Evolutionary conservation across 2,888 invertebrate species (phyloP), one percentile per base, ranked within the genome.

Genomic region (Punctoribates punctum): DNA sequence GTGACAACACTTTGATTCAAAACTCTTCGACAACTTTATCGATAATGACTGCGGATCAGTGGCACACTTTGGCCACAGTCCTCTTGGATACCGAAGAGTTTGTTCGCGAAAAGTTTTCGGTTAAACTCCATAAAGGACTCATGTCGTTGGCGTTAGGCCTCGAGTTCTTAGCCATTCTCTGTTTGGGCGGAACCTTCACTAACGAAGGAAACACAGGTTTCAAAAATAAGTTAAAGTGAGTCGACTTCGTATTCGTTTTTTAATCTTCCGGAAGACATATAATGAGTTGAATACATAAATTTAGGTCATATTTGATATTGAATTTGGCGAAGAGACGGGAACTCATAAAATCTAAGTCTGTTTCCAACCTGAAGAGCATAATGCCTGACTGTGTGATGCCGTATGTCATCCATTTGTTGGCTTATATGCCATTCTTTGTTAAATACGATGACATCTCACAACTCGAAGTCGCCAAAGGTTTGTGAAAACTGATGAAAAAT

Each of bases 371-470:
- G 67, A 77, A 78, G 76, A 77, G 82, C 38, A 80, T 94, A 83
- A 87, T 96, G 85, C 97, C 98, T 75, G 98, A 98, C 86, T 97
- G 96, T 84, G 95, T 96, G 90, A 86, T 98, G 82, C 94, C 96
- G 80, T 97, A 96, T 85, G 93, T 95, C n/a, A 91, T 97, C 81
- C 94, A 97, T 73, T 89, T 98, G 74, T 87, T 98, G 77, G 92
- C 96, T n/a, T 96, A 97, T 84, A 93, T 95, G 85, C 92, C 94
- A 8, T 88, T 89, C 80, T 93, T 91, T 83, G 90, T 90, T 73
- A 87, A 88, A 79, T 89, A 90, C 85, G 89, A 91, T 81, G 91
- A 93, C 82, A 87, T 91, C 23, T 85, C 87, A 29, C 92, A 76
- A 57, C 42, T 79, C 1, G 75, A 79, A 60, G 70, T 25, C 29